Percentiles rank a stretch among this genome's conserved stretches.
phyloP scores from a whole-genome alignment of 2,888 invertebrate genomes.

The Shargacucullia verbasci region DNA sequence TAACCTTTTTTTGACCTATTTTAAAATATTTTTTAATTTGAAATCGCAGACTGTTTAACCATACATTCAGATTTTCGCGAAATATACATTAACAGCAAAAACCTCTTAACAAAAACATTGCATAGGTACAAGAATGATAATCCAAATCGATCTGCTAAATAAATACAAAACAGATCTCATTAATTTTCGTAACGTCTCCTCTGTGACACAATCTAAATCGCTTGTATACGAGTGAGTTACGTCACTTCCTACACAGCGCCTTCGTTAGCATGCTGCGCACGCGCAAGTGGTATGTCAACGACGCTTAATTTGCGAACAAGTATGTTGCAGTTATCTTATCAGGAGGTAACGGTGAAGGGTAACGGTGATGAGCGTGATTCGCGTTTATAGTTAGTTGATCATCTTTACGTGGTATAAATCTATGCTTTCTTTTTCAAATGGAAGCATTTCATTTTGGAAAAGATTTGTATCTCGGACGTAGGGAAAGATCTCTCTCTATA shows the following conservation, averaged over 20 bases:
- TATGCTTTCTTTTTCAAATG: too few species aligned
- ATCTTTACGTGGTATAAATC: neutral
- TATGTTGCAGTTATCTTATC: constrained; percentile 28
- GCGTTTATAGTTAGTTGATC: neutral
- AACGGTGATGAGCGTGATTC: constrained; percentile 17
- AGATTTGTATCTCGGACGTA: too few species aligned
- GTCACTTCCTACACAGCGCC: constrained; percentile 43
- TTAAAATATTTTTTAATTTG: too few species aligned
- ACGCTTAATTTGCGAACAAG: constrained; percentile 24
- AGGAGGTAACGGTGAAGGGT: constrained; percentile 20
- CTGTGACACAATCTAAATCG: constrained; percentile 45
- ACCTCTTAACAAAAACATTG: too few species aligned
- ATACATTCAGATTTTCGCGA: too few species aligned
- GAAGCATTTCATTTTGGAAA: too few species aligned
- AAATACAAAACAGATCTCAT: constrained; percentile 25
- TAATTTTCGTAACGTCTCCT: constrained; percentile 36
- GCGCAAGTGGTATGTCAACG: constrained; percentile 52
- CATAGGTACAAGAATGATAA: too few species aligned
- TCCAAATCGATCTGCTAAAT: constrained; percentile 8
- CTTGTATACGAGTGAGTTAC: constrained; percentile 28
- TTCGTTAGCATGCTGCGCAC: constrained; percentile 42
- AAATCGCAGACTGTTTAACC: too few species aligned
- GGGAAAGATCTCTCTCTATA: too few species aligned
- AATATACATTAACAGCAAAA: too few species aligned
- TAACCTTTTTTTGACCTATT: too few species aligned